Evolutionary conservation across 2,888 invertebrate genomes (phyloP).

Genomic region (Leucoma salicis): DNA sequence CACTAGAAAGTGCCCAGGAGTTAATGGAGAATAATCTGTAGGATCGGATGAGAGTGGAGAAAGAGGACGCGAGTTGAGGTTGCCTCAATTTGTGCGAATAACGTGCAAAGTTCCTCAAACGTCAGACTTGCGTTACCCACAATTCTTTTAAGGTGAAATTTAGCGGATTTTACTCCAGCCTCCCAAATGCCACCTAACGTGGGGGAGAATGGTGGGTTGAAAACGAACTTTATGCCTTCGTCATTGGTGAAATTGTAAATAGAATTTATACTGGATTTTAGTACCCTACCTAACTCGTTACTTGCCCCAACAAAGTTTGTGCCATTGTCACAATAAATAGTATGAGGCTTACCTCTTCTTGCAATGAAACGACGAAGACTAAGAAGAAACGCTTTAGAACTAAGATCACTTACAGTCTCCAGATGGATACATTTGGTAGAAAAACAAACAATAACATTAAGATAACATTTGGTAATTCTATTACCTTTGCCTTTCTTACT

Average conservation of each 20-base stretch:
- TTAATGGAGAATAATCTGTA: conserved; percentile 1
- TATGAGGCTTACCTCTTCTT: too few relatives aligned
- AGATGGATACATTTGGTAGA: conserved; percentile 14
- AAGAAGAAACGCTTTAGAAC: conserved; percentile 11
- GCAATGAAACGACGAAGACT: conserved; percentile 13
- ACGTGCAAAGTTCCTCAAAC: conserved; percentile 9
- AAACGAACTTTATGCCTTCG: too few relatives aligned
- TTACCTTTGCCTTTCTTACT: conserved; percentile 8
- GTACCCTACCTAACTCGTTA: conserved; percentile 7
- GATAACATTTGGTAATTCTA: too few relatives aligned
- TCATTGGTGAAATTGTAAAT: conserved; percentile 7
- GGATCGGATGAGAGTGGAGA: conserved; percentile 13
- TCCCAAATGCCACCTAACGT: background rate
- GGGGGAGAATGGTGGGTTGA: too few relatives aligned
- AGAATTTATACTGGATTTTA: background rate
- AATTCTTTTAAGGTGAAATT: too few relatives aligned
- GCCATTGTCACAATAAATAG: conserved; percentile 17
- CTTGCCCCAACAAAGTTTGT: conserved; percentile 15
- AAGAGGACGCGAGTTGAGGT: conserved; percentile 19
- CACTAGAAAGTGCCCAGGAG: too few relatives aligned
- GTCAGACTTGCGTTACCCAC: too few relatives aligned
- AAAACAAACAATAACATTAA: conserved; percentile 16
- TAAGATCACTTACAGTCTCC: conserved; percentile 15
- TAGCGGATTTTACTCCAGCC: too few relatives aligned
- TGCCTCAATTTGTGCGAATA: conserved; percentile 14